These are phyloP conservation scores for Agonum fuliginosum DNA, from an alignment of 2,888 invertebrate species.

Conservation along the genomic window DNA sequence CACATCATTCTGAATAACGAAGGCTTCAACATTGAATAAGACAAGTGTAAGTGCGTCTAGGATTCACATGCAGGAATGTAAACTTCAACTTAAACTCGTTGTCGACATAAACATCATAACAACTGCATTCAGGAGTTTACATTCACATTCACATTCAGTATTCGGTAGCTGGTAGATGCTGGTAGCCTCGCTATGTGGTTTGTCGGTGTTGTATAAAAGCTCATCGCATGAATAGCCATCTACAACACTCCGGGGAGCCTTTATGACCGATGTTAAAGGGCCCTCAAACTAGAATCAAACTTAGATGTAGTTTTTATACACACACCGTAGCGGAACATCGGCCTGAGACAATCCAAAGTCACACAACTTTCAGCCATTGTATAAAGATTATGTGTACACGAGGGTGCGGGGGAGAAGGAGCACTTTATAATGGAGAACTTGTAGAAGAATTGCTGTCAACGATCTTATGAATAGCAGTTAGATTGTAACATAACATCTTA, in stretches of 20 bases:
- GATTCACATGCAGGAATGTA: no score
- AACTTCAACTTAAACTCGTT: no score
- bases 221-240: slow-evolving; percentile 41
- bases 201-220: slow-evolving; percentile 18
- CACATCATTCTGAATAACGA: no score
- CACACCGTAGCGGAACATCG: no score
- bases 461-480: no score
- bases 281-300: slow-evolving; percentile 58
- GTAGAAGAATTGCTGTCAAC: slow-evolving; percentile 25
- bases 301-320: slow-evolving; percentile 56
- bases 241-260: slow-evolving; percentile 54
- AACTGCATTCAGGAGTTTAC: no score
- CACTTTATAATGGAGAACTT: slow-evolving; percentile 47
- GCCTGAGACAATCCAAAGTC: slow-evolving; percentile 16
- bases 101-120: no score
- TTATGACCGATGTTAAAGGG: slow-evolving; percentile 60
- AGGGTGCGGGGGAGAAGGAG: not conserved
- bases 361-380: slow-evolving; percentile 46
- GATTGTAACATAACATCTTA: no score
- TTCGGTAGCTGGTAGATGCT: no score
- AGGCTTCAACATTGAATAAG: no score
- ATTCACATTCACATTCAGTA: no score
- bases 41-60: no score
- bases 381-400: slow-evolving; percentile 41
- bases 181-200: not conserved